phyloP scores from a whole-genome alignment of 2,888 invertebrate species.

The Drosophila birchii region DNA sequence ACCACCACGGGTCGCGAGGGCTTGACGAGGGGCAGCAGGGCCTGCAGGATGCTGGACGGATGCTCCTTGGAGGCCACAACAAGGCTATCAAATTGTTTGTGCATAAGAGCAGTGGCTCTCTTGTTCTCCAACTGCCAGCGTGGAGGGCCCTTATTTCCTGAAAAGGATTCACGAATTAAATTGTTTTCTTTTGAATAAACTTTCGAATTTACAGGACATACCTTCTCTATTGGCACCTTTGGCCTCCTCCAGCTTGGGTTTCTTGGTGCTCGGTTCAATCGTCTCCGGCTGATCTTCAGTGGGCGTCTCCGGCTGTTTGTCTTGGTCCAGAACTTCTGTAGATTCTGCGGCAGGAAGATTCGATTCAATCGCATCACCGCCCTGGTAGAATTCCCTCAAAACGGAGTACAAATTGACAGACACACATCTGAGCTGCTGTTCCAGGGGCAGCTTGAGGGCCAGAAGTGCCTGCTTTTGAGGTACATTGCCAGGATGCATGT shows the following conservation, averaged over 20 bases:
- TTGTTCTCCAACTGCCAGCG: conserved; percentile 90
- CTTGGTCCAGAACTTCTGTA: conserved; percentile 10
- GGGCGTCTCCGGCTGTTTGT: conserved; percentile 25
- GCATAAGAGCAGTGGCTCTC: conserved; percentile 87
- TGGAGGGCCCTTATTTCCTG: conserved; percentile 70
- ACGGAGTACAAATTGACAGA: conserved; percentile 92
- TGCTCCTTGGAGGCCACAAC: conserved; percentile 94
- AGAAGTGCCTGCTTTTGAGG: conserved; percentile 91
- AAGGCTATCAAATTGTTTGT: conserved; percentile 89
- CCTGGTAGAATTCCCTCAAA: conserved; percentile 89
- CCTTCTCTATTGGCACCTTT: conserved; percentile 27
- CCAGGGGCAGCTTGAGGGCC: conserved; percentile 91
- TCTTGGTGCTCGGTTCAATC: conserved; percentile 67
- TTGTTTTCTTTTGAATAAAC: background rate
- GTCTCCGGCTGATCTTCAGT: conserved; percentile 48
- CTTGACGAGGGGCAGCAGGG: conserved; percentile 91
- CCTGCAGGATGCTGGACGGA: conserved; percentile 91
- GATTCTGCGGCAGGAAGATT: background rate
- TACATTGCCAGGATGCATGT: conserved; percentile 92
- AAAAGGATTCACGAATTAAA: background rate
- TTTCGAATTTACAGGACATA: background rate
- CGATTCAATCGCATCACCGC: conserved; percentile 55
- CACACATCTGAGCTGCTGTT: conserved; percentile 89
- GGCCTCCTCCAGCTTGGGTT: conserved; percentile 58
- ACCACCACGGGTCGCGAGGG: conserved; percentile 94